These are phyloP conservation scores for Anthopleura xanthogrammica DNA, from an alignment of 92 coral and sea anemone species.

Conservation along the genomic window DNA sequence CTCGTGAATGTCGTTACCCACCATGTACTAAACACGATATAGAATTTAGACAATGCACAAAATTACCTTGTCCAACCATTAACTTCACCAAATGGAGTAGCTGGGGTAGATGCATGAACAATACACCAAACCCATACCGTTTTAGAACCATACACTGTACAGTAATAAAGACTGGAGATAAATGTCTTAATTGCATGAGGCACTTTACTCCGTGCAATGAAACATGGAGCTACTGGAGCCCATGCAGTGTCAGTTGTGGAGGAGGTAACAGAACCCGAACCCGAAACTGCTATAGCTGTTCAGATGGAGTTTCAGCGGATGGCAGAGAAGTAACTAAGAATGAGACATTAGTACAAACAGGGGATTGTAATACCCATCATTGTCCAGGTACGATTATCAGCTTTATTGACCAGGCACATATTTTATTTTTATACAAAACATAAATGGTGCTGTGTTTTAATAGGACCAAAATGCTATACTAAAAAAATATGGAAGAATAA, in stretches of 20 bases:
- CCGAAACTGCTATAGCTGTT: not conserved
- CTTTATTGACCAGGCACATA: too few relatives aligned
- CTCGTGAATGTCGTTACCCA: not conserved
- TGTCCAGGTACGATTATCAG: slow-evolving; percentile 12
- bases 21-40: not conserved
- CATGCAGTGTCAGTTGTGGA: not conserved
- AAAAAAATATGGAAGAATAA: not conserved
- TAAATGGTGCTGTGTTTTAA: not conserved
- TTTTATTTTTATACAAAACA: too few relatives aligned
- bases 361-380: not conserved
- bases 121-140: not conserved
- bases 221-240: too few relatives aligned
- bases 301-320: not conserved
- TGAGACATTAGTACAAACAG: not conserved
- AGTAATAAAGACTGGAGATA: too few relatives aligned
- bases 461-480: too few relatives aligned
- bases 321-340: not conserved
- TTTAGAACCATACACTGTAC: too few relatives aligned
- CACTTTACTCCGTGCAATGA: too few relatives aligned
- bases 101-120: not conserved
- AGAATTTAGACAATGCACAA: slow-evolving; percentile 20
- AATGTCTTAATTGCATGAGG: too few relatives aligned
- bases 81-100: not conserved
- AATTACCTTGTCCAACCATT: slow-evolving; percentile 28
- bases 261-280: not conserved